phyloP scores from a whole-genome alignment of 2,113 vertebrate species.

The Calyptommatus sinebrachiatus region DNA sequence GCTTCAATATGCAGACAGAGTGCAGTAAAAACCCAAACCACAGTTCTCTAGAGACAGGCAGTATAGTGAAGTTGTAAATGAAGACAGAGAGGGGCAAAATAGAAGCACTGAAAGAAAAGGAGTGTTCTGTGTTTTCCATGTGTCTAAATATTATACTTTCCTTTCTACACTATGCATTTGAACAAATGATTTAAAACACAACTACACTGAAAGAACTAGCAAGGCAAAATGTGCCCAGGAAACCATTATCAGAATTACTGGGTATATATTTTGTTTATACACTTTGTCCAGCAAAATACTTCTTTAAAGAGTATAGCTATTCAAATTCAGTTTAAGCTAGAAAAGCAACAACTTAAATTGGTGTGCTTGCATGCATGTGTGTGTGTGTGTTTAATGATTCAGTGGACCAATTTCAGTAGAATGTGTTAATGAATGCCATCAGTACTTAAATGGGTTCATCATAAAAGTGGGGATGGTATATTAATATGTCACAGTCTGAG shows the following conservation, averaged over 20 bases:
- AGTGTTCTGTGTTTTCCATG: slow-evolving; percentile 53
- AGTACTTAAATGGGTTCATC: too few species aligned
- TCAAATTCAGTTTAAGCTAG: too few species aligned
- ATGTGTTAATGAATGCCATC: too few species aligned
- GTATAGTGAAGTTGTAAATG: slow-evolving; percentile 55
- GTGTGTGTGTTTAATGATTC: too few species aligned
- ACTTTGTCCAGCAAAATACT: slow-evolving; percentile 1
- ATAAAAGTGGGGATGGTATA: too few species aligned
- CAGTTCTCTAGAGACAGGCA: slow-evolving; percentile 49
- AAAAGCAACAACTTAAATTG: too few species aligned
- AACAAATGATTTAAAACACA: slow-evolving; percentile 57
- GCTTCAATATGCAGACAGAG: slow-evolving; percentile 44
- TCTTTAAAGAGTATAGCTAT: background rate
- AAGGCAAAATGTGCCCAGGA: slow-evolving; percentile 40
- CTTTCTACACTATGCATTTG: slow-evolving; percentile 40
- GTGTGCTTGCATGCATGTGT: too few species aligned
- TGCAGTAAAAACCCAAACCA: slow-evolving; percentile 42
- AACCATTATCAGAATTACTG: slow-evolving; percentile 17
- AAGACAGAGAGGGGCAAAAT: slow-evolving; percentile 44
- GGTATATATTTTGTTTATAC: slow-evolving; percentile 21
- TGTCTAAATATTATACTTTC: slow-evolving; percentile 54
- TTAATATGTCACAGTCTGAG: too few species aligned
- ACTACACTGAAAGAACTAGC: slow-evolving; percentile 45
- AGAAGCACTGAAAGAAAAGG: slow-evolving; percentile 58
- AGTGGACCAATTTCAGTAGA: too few species aligned